Base-by-base conservation (phyloP, 35 echinoderm and acorn worm species). In the Heliocidaris erythrogramma region DNA sequence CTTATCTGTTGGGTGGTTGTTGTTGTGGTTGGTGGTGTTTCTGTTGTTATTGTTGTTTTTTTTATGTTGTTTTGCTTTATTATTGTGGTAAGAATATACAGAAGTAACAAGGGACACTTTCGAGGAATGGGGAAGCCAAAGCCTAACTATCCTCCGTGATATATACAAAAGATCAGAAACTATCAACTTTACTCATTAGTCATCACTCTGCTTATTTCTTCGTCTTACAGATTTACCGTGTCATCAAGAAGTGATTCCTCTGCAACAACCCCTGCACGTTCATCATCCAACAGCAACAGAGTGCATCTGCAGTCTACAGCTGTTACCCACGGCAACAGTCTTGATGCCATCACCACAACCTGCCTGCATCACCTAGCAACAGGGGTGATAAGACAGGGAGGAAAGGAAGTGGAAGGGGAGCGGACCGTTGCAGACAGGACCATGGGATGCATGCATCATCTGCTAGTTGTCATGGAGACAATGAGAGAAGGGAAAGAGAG, bases 361-460 rank as follows among this genome's bases (percentile, higher is more conserved):
- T 95, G 94, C 30, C 49, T 88, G 52, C 49, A 29, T 29, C 60
- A 91, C 32, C 88, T 95, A 21, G 47, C 52, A 53, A 60, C 59
- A 18, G 21, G 27, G 18, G 49, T 91, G 27, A 90, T 90, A 30
- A 91, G 48, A 18, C 86, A 27, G 50, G 91, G 91, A 4, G 49
- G n/a, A 48, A 59, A n/a, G 91, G 50, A 61, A 11, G 21, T 30
- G n/a, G 53, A 17, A 18, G 32, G 90, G 30, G 87, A 90, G 32
- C 31, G 32, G 18, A 95, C 94, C 87, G 31, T 95, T 5, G 86
- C 94, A 29, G 94, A 95, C 94, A 53, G 94, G 49, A 91, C 90
- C 94, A 47, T 95, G 17, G 30, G 16, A 18, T 61, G 21, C 88
- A 90, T 95, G 88, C 94, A 95, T n/a, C 88, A 30, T 4, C 32